Conservation (phyloP, 1,140 invertebrate genomes). For the Rhynchophorus ferrugineus region DNA sequence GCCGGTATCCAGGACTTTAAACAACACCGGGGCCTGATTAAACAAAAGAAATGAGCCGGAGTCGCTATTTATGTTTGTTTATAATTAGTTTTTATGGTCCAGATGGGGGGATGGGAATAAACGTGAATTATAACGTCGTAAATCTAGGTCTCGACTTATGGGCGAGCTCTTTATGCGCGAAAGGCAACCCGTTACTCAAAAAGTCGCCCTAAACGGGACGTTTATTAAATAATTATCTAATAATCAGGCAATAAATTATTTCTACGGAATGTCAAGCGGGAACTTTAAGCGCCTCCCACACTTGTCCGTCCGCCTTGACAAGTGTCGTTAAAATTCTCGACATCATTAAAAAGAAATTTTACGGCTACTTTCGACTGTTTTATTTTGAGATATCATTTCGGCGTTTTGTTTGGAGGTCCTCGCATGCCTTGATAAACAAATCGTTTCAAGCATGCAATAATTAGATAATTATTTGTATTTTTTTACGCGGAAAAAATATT, state of each 20-base stretch:
- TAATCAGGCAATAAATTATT: slow-evolving; percentile 19
- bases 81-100: slow-evolving; percentile 24
- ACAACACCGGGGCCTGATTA: background rate
- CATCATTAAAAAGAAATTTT: too few relatives aligned
- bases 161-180: slow-evolving; percentile 11
- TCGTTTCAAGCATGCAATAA: too few relatives aligned
- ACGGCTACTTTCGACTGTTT: too few relatives aligned
- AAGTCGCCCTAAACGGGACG: slow-evolving; percentile 3
- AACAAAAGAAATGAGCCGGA: background rate
- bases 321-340: too few relatives aligned
- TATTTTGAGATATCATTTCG: too few relatives aligned
- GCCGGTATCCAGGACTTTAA: too few relatives aligned
- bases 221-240: slow-evolving; percentile 24
- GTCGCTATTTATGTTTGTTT: slow-evolving; percentile 21
- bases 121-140: slow-evolving; percentile 21
- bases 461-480: too few relatives aligned
- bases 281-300: too few relatives aligned
- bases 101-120: slow-evolving; percentile 23
- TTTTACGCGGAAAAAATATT: too few relatives aligned
- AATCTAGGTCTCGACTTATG: slow-evolving; percentile 17
- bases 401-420: too few relatives aligned
- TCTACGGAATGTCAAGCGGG: background rate
- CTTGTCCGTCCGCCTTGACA: too few relatives aligned
- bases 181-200: slow-evolving; percentile 14
- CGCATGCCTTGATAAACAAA: too few relatives aligned